phyloP scores from a whole-genome alignment of 2,888 invertebrate species.

The Machimus rusticus region DNA sequence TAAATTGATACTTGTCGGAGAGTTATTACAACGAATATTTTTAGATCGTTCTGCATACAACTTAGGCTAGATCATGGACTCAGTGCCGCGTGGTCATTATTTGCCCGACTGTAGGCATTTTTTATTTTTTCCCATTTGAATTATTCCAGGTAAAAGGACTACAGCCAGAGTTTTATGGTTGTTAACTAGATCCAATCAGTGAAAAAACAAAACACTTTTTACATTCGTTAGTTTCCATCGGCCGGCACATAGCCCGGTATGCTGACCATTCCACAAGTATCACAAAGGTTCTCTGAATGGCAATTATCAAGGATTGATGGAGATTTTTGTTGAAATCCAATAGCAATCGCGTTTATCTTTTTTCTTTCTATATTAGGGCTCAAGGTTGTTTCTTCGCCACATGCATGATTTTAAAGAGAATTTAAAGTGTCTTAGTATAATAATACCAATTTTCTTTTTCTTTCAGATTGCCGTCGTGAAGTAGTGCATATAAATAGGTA shows the following conservation, averaged over 20 bases:
- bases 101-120: neutral
- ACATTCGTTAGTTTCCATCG: conserved; percentile 33
- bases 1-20: conserved; percentile 40
- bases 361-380: neutral
- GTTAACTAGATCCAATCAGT: conserved; percentile 24
- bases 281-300: neutral
- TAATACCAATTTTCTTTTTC: neutral
- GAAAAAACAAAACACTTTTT: conserved; percentile 11
- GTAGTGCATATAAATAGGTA: neutral
- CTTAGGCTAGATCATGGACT: neutral
- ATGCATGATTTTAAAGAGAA: neutral
- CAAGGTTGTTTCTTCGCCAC: neutral
- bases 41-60: conserved; percentile 3
- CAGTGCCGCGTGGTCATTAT: neutral
- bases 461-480: neutral
- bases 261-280: neutral
- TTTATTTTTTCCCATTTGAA: conserved; percentile 15
- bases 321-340: conserved; percentile 26
- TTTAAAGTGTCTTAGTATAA: neutral
- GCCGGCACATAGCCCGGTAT: neutral
- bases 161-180: neutral
- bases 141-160: neutral
- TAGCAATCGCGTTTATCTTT: neutral
- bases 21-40: conserved; percentile 32
- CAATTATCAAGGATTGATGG: conserved; percentile 32